phyloP scores from a whole-genome alignment of 2,888 invertebrate genomes.

The Nemotelus nigrinus region DNA sequence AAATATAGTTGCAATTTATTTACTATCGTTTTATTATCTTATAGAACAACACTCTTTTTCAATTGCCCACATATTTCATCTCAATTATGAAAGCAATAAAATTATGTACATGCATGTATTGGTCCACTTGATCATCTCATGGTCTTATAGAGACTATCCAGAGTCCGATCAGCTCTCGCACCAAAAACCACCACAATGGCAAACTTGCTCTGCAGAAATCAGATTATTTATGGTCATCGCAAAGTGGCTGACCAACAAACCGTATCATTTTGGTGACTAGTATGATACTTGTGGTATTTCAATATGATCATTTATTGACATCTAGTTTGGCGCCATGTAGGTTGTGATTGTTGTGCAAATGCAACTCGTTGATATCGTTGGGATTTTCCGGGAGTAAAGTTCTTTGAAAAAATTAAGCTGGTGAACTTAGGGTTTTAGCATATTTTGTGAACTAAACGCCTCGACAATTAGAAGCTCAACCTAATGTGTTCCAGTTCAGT shows the following conservation, averaged over 20 bases:
- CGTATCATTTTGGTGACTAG: conserved; percentile 12
- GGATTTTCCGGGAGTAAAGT: too few species aligned
- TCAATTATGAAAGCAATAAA: conserved; percentile 12
- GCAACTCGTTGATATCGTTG: too few species aligned
- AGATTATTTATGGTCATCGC: conserved; percentile 8
- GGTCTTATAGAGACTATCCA: background rate
- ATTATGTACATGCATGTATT: background rate
- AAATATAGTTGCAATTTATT: too few species aligned
- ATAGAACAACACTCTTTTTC: conserved; percentile 12
- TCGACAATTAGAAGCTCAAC: too few species aligned
- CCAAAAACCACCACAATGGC: background rate
- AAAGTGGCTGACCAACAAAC: background rate
- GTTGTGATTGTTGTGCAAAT: background rate
- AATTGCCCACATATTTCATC: conserved; percentile 37
- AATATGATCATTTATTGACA: conserved; percentile 8
- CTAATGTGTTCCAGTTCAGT: too few species aligned
- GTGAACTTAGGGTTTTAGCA: too few species aligned
- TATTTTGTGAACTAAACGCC: too few species aligned
- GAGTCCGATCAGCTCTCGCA: background rate
- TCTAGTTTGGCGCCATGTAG: conserved; percentile 19
- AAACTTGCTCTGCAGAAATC: background rate
- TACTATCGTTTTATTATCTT: too few species aligned
- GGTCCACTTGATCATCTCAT: conserved; percentile 4
- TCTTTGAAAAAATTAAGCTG: too few species aligned
- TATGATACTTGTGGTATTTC: background rate